Evolutionary conservation across 2,113 vertebrate genomes (phyloP).

Genomic region (Platysteira castanea): DNA sequence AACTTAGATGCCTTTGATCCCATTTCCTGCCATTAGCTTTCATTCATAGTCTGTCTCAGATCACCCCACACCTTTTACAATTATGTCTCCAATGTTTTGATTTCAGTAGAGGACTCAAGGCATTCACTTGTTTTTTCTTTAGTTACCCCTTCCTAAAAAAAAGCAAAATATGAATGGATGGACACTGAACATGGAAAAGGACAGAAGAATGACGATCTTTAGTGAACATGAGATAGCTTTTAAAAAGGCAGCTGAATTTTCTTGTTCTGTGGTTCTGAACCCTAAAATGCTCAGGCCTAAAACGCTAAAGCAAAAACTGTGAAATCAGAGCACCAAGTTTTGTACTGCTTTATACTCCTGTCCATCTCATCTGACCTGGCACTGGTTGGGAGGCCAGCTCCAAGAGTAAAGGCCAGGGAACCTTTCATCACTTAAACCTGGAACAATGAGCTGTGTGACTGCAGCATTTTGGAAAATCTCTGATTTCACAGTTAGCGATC

Average conservation of each 20-base stretch:
- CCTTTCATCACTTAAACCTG: neutral
- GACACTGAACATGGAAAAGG: neutral
- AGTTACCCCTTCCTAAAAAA: neutral
- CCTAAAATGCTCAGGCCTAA: neutral
- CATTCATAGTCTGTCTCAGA: neutral
- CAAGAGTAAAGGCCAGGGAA: neutral
- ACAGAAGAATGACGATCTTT: fast-evolving
- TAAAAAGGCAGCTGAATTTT: neutral
- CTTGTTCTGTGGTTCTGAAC: neutral
- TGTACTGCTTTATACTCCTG: neutral
- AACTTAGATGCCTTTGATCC: neutral
- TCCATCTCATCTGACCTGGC: neutral
- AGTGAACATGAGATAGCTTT: neutral
- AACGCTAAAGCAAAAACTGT: neutral
- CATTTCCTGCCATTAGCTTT: neutral
- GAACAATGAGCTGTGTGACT: neutral
- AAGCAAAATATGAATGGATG: neutral
- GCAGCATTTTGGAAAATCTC: neutral
- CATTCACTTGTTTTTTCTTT: neutral
- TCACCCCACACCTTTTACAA: neutral
- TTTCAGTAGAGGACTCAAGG: neutral
- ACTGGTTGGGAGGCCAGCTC: neutral
- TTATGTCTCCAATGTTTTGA: neutral
- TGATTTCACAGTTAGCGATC: conserved; percentile 31
- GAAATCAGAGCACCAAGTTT: neutral